Percentiles rank a stretch among this genome's conserved stretches.
Conservation (phyloP, 2,797 vertebrate genomes). For the Cetoscarus ocellatus region DNA sequence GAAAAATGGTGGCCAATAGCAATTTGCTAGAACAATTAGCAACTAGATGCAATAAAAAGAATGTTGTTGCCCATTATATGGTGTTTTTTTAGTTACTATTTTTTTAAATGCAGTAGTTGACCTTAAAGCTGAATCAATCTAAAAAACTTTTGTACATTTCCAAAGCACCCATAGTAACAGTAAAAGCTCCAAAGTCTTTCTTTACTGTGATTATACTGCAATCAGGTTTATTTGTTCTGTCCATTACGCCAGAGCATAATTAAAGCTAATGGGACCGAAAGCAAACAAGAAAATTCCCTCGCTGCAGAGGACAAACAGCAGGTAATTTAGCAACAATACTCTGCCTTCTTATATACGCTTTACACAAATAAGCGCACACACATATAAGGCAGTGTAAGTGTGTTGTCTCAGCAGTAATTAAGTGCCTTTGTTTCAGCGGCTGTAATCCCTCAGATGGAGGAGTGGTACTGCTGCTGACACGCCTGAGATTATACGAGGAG, state of each 20-base stretch:
- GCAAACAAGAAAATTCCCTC: conserved; percentile 29
- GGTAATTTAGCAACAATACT: conserved; percentile 38
- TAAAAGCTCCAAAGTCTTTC: conserved; percentile 5
- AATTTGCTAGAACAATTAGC: too few species aligned
- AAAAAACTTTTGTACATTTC: neutral
- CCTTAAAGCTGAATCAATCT: too few species aligned
- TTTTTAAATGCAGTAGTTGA: neutral
- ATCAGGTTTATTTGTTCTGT: conserved; percentile 18
- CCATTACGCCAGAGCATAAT: conserved; percentile 27
- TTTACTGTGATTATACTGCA: conserved; percentile 10
- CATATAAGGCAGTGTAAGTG: conserved; percentile 26
- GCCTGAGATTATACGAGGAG: conserved; percentile 67
- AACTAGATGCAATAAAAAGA: too few species aligned
- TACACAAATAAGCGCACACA: too few species aligned
- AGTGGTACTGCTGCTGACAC: conserved; percentile 65
- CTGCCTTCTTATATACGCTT: conserved; percentile 8
- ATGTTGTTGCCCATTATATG: too few species aligned
- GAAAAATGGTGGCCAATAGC: too few species aligned
- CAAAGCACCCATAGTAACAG: neutral
- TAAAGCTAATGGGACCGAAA: conserved; percentile 22
- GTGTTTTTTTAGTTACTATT: neutral
- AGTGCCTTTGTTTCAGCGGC: conserved; percentile 74
- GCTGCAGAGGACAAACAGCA: conserved; percentile 24
- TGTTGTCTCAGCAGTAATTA: conserved; percentile 76
- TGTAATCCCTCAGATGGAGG: conserved; percentile 77